Percentiles rank a stretch among this genome's conserved stretches.
Conservation (phyloP, 1,140 invertebrate genomes). For the Bradysia coprophila region DNA sequence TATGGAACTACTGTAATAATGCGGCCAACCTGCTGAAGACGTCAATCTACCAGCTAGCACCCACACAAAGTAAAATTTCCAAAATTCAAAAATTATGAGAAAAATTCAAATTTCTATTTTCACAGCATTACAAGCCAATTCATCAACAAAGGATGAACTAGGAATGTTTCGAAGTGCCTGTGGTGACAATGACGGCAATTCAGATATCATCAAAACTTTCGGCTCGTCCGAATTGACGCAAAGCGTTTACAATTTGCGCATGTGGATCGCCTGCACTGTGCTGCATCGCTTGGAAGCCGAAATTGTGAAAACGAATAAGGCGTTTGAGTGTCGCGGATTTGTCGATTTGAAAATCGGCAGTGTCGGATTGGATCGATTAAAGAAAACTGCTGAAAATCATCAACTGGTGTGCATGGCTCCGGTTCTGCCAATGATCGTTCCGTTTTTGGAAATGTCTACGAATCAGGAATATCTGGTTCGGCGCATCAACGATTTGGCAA, state of each 20-base stretch:
- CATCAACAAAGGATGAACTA: slow-evolving; percentile 14
- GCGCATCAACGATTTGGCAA: slow-evolving; percentile 52
- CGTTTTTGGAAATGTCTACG: slow-evolving; percentile 55
- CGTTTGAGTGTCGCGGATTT: slow-evolving; percentile 43
- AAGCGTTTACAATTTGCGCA: slow-evolving; percentile 18
- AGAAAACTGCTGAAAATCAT: slow-evolving; percentile 40
- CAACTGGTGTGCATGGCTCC: slow-evolving; percentile 41
- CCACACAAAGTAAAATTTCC: too few species aligned
- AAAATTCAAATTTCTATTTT: slow-evolving; percentile 5
- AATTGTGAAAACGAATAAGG: slow-evolving; percentile 46
- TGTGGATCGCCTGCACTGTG: slow-evolving; percentile 64
- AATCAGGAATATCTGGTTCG: slow-evolving; percentile 72
- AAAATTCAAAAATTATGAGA: too few species aligned
- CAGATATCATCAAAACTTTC: slow-evolving; percentile 19
- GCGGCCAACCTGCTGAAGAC: slow-evolving; percentile 18
- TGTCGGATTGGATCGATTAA: slow-evolving; percentile 44
- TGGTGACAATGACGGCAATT: slow-evolving; percentile 15
- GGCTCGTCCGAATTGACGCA: slow-evolving; percentile 16
- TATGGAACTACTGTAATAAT: slow-evolving; percentile 22
- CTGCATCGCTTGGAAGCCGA: slow-evolving; percentile 45
- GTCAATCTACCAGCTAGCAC: slow-evolving; percentile 19
- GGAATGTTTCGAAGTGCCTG: slow-evolving; percentile 11
- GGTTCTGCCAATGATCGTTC: slow-evolving; percentile 44
- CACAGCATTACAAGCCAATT: slow-evolving; percentile 14
- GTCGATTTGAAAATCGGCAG: slow-evolving; percentile 49